Evolutionary conservation across 2,888 invertebrate genomes (phyloP).

Genomic region (Acleris sparsana): DNA sequence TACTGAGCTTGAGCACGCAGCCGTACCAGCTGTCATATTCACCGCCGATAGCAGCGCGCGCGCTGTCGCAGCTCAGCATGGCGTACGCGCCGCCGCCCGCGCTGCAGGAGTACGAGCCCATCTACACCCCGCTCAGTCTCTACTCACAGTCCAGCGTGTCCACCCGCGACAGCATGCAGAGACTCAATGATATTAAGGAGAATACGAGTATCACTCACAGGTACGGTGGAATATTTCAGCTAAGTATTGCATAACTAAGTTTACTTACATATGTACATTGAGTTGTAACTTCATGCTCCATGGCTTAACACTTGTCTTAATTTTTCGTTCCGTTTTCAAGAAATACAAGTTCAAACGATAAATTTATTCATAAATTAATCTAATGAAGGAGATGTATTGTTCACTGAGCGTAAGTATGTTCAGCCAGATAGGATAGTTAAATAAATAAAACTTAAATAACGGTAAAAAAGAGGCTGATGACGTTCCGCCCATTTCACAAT

Average conservation of each 20-base stretch:
- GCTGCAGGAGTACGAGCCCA: constrained; percentile 79
- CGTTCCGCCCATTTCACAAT: too few relatives aligned
- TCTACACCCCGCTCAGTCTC: constrained; percentile 75
- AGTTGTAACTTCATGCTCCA: too few relatives aligned
- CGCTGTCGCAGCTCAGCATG: constrained; percentile 83
- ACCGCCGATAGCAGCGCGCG: constrained; percentile 81
- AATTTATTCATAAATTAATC: too few relatives aligned
- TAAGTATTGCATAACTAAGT: not conserved
- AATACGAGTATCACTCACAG: constrained; percentile 70
- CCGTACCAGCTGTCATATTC: constrained; percentile 78
- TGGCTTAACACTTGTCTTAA: too few relatives aligned
- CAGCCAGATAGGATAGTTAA: too few relatives aligned
- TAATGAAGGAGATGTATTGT: too few relatives aligned
- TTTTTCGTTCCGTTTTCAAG: too few relatives aligned
- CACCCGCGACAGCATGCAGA: constrained; percentile 74
- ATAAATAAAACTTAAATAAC: too few relatives aligned
- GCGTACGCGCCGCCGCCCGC: constrained; percentile 84
- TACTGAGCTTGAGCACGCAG: constrained; percentile 79
- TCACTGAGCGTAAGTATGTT: too few relatives aligned
- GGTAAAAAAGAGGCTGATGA: too few relatives aligned
- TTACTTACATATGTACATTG: too few relatives aligned
- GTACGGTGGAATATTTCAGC: constrained; percentile 46
- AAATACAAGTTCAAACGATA: too few relatives aligned
- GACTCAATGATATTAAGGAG: constrained; percentile 76
- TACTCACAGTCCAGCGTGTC: constrained; percentile 79